These are phyloP conservation scores for Lycocerus yunnanus DNA, from an alignment of 2,888 invertebrate genomes.

Conservation along the genomic window DNA sequence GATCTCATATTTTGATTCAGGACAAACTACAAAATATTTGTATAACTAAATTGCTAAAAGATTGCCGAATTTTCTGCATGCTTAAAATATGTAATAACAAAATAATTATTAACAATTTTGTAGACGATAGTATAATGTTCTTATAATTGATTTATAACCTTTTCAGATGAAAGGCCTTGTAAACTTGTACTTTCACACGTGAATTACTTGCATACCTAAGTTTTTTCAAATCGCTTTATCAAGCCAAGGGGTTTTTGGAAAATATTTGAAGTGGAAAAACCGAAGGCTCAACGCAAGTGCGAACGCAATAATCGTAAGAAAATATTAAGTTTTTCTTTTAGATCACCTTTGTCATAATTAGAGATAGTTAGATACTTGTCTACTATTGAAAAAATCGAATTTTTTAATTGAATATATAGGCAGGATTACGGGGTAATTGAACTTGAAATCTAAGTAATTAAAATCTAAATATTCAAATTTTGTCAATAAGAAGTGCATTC, in stretches of 20 bases:
- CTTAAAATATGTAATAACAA: not conserved
- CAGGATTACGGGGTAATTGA: too few relatives aligned
- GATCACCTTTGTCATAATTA: too few relatives aligned
- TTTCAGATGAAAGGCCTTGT: not conserved
- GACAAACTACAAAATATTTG: not conserved
- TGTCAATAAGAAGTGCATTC: not conserved
- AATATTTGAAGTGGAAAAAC: not conserved
- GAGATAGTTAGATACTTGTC: too few relatives aligned
- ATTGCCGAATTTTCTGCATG: slow-evolving; percentile 2
- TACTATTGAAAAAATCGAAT: too few relatives aligned
- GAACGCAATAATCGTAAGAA: too few relatives aligned
- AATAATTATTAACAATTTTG: not conserved
- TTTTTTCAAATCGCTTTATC: not conserved
- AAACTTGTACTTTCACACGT: not conserved
- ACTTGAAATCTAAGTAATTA: not conserved
- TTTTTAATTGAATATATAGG: too few relatives aligned
- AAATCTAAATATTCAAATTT: not conserved
- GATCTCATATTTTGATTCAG: slow-evolving; percentile 8
- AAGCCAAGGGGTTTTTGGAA: not conserved
- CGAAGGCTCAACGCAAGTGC: too few relatives aligned
- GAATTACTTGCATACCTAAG: not conserved
- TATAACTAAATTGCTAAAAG: not conserved
- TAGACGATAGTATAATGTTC: not conserved
- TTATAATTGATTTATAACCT: not conserved
- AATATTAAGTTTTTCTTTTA: too few relatives aligned